phyloP scores from a whole-genome alignment of 35 echinoderm and acorn worm genomes.

The Nesometra sesokonis region DNA sequence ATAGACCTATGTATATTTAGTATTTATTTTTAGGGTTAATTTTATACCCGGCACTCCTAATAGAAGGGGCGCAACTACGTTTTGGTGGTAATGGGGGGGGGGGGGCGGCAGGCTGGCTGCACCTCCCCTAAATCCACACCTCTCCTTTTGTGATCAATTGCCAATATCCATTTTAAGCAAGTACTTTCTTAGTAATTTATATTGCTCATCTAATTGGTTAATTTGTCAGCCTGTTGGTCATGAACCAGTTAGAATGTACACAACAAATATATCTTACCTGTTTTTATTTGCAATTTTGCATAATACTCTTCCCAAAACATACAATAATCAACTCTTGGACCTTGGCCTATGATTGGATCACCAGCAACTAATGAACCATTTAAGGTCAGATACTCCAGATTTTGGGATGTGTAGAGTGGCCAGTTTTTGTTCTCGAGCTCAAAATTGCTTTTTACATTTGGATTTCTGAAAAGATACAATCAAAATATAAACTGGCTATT shows the following conservation, averaged over 20 bases:
- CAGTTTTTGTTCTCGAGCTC: slow-evolving; percentile 25
- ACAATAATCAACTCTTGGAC: slow-evolving; percentile 44
- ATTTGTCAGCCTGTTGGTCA: background rate
- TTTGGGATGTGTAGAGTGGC: slow-evolving; percentile 40
- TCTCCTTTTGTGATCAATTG: background rate
- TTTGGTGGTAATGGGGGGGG: no score
- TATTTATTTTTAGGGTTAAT: no score
- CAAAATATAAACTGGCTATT: background rate
- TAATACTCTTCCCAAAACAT: slow-evolving; percentile 82
- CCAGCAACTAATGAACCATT: slow-evolving; percentile 31
- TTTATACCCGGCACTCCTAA: no score
- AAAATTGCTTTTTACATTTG: slow-evolving; percentile 28
- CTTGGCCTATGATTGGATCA: background rate
- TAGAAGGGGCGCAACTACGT: no score
- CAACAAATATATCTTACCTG: slow-evolving; percentile 62
- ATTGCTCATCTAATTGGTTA: no score
- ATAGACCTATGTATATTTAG: no score
- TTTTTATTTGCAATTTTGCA: slow-evolving; percentile 63
- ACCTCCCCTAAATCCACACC: no score
- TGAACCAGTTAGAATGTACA: background rate
- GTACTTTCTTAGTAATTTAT: background rate
- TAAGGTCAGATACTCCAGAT: slow-evolving; percentile 39
- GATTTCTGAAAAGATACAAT: slow-evolving; percentile 43
- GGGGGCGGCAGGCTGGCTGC: no score
- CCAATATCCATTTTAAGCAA: background rate